Evolutionary conservation across 2,113 vertebrate species (phyloP).

Genomic region (Catharus minimus): DNA sequence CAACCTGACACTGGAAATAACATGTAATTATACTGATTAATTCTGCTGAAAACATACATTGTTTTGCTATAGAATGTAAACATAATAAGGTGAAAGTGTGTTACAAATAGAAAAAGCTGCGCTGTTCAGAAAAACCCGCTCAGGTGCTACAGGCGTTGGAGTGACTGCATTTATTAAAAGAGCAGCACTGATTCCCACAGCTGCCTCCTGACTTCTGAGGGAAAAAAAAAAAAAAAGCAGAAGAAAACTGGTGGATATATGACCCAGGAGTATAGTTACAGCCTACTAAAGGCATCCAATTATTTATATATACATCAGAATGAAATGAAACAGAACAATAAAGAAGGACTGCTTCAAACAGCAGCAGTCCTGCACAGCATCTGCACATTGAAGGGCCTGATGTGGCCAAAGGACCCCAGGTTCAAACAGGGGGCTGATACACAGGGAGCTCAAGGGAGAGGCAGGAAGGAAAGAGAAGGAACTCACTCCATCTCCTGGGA

Average conservation of each 20-base stretch:
- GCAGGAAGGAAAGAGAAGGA: not conserved
- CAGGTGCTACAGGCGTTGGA: not conserved
- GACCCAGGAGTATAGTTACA: not conserved
- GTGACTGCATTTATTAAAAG: not conserved
- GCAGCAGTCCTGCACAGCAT: not conserved
- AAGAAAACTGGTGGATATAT: not conserved
- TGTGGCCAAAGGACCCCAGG: not conserved
- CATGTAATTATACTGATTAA: constrained; percentile 57
- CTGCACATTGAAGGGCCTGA: not conserved
- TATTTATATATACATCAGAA: not conserved
- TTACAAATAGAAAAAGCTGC: not conserved
- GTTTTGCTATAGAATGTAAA: constrained; percentile 60
- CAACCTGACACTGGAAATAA: constrained; percentile 41
- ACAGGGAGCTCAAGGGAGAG: not conserved
- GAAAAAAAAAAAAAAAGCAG: not conserved
- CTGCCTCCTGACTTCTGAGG: not conserved
- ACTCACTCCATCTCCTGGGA: not conserved
- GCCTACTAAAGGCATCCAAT: not conserved
- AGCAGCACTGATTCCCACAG: not conserved
- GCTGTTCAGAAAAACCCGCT: not conserved
- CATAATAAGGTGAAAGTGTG: constrained; percentile 12
- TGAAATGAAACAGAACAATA: not conserved
- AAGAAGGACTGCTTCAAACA: not conserved
- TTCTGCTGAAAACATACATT: constrained; percentile 50
- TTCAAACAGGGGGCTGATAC: not conserved